Conservation (phyloP, 2,888 invertebrate genomes). For the Resseliella maxima region DNA sequence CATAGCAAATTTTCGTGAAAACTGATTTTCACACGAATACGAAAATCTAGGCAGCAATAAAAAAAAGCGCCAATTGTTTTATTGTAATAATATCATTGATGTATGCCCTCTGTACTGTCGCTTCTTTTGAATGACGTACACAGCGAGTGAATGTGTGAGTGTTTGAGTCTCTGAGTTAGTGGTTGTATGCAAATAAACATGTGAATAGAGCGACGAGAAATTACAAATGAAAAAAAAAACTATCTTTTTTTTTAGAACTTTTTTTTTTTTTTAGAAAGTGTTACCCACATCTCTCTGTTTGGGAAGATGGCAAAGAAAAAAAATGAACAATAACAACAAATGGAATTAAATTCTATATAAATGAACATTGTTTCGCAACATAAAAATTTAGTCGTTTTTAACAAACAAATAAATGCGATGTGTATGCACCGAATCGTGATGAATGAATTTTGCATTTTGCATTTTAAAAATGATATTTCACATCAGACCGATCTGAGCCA, state of each 20-base stretch:
- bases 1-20: background rate
- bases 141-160: background rate
- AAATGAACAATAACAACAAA: background rate
- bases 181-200: slow-evolving; percentile 20
- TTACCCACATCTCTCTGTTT: background rate
- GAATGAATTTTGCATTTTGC: too few relatives aligned
- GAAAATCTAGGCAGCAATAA: background rate
- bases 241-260: too few relatives aligned
- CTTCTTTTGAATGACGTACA: background rate
- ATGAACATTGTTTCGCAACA: background rate
- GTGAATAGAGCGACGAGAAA: slow-evolving; percentile 28
- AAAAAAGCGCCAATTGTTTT: background rate
- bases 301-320: background rate
- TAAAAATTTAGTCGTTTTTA: background rate
- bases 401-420: background rate
- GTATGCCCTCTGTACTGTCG: background rate
- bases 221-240: background rate
- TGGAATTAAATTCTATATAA: slow-evolving; percentile 3
- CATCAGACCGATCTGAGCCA: background rate
- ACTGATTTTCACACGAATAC: background rate
- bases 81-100: background rate
- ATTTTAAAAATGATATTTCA: background rate
- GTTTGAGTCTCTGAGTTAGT: background rate
- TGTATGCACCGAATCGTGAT: too few relatives aligned
- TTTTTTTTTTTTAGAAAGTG: slow-evolving; percentile 20